Evolutionary conservation across 2,797 vertebrate species (phyloP).

Genomic region (Syngnathus rostellatus): DNA sequence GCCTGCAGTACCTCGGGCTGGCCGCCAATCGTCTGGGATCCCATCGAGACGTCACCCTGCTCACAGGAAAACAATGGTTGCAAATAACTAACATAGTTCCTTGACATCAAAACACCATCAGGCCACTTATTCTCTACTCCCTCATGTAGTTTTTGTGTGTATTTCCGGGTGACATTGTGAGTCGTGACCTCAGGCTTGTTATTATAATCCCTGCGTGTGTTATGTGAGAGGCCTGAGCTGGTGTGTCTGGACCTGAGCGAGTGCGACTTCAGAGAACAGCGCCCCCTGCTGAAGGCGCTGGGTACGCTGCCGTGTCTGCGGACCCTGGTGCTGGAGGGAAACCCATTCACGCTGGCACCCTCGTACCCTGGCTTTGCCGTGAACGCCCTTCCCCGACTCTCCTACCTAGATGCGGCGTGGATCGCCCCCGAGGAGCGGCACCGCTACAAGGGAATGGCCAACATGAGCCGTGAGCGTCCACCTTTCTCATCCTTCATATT

Average conservation of each 20-base stretch:
- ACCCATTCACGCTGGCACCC: conserved; percentile 72
- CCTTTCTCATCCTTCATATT: no score
- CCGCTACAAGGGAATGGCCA: conserved; percentile 59
- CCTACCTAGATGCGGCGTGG: conserved; percentile 62
- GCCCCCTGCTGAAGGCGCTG: conserved; percentile 56
- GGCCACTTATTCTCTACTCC: no score
- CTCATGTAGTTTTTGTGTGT: no score
- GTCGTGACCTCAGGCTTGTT: background rate
- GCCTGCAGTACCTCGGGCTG: conserved; percentile 75
- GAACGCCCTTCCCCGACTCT: conserved; percentile 71
- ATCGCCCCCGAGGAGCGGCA: conserved; percentile 64
- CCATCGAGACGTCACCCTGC: conserved; percentile 43
- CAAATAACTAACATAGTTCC: background rate
- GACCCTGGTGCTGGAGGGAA: conserved; percentile 75
- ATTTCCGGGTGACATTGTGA: no score
- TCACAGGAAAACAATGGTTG: conserved; percentile 72
- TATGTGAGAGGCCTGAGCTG: conserved; percentile 73
- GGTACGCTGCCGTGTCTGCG: conserved; percentile 61
- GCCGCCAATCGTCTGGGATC: conserved; percentile 67
- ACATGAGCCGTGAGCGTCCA: conserved; percentile 61
- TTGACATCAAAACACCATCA: background rate
- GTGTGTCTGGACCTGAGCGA: conserved; percentile 82
- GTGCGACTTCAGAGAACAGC: conserved; percentile 71
- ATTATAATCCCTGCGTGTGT: background rate
- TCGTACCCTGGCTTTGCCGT: conserved; percentile 76